Base-by-base conservation (phyloP, 2,888 invertebrate species). In the Aphidius colemani region DNA sequence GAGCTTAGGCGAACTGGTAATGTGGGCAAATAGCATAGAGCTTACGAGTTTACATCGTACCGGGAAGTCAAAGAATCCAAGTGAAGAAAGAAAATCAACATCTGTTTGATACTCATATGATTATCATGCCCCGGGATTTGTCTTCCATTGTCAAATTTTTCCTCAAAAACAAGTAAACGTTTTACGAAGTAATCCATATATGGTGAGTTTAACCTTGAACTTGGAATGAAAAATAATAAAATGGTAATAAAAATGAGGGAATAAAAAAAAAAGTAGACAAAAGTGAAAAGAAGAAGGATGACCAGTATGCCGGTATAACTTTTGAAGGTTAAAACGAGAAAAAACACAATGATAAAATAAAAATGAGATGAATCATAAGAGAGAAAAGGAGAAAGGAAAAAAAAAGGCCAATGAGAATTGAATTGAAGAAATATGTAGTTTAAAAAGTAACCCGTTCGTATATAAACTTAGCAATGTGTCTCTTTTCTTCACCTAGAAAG, bases 391-490 rank as follows among this genome's bases (percentile, higher is more conserved):
- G 39, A 55, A 57, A 49, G 39, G 8, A 64, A 61, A 64, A 64
- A 50, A 49, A 45, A 59, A 53, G 40, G 43, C 18, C 49, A 46
- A 49, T 46, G 44, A 61, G 61, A 49, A 59, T 50, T 11, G 57
- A 48, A 56, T 49, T 46, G 50, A 64, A 50, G 63, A 61, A 58
- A 48, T 30, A 53, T 44, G 58, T 49, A 64, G 63, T 63, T 53
- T 49, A 70, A 67, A 66, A 70, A 68, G 67, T 70, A 71, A 71
- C 70, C 67, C 71, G 65, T 70, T 53, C 67, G 43, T 18, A 60
- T 70, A 66, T 70, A 66, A 66, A 70, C 68, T 70, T 67, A 70
- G 61, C 64, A 57, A 11, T 63, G 60, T 56, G 59, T 43, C 57
- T 56, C 46, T 61, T 65, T 66, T 62, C 67, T 63, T 67, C 63